Conservation (phyloP, 2,797 vertebrate species). For the Spizella passerina region DNA sequence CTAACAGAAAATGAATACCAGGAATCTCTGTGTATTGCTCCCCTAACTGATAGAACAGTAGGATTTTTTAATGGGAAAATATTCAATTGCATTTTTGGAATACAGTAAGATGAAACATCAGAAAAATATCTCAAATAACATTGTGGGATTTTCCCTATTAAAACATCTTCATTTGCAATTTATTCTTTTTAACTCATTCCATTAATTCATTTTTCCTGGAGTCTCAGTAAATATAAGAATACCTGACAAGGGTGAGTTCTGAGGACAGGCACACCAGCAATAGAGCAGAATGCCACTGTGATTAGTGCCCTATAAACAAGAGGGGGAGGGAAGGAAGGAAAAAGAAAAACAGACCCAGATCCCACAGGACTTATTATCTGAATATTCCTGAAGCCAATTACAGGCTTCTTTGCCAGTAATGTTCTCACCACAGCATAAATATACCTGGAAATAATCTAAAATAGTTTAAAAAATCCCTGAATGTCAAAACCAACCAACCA, state of each 20-base stretch:
- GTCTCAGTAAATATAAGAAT: not conserved
- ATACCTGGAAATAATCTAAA: not conserved
- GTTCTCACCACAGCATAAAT: not conserved
- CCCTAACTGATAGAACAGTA: not conserved
- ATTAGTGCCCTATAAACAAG: not conserved
- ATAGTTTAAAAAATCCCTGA: not conserved
- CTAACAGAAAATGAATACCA: not conserved
- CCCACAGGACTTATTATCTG: not conserved
- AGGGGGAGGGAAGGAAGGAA: not conserved
- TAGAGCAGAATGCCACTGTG: not conserved
- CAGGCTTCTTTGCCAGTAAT: not conserved
- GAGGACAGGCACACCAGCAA: not conserved
- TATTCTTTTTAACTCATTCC: not conserved
- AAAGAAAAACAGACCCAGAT: not conserved
- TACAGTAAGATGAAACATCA: not conserved
- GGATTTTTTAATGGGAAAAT: not conserved
- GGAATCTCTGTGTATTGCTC: not conserved
- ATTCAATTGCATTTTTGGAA: not conserved
- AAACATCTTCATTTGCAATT: not conserved
- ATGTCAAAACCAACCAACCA: not conserved
- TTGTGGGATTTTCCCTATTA: not conserved
- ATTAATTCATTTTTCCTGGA: not conserved
- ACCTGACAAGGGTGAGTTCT: not conserved
- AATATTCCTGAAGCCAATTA: not conserved
- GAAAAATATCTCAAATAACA: not conserved